Base-by-base conservation (phyloP, 1,140 invertebrate genomes). In the Drosophila lini region DNA sequence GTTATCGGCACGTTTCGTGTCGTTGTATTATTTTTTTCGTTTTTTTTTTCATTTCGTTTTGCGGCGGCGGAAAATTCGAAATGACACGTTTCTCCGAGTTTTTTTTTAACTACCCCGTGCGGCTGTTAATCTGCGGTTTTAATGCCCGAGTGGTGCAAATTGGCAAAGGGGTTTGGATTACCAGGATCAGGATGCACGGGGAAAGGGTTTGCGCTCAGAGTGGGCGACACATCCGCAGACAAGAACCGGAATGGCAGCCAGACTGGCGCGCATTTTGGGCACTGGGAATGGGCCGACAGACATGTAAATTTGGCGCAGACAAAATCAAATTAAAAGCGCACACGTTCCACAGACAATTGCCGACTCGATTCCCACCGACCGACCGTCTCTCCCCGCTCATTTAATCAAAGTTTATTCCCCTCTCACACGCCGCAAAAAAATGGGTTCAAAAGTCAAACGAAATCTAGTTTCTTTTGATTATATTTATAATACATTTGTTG, bases 61-160 rank as follows among this genome's bases (percentile, higher is more conserved):
- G 56, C 70, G 63, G 63, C 67, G 16, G 65, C 77, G 78, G 84
- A 89, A 88, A 89, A 83, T 88, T 88, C 80, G 28, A 88, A 88
- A 88, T 89, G 83, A 88, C 83, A 88, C 83, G 83, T 88, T 88
- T 86, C 80, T 77, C 76, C 40, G 62, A 65, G 70, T 86, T 65
- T 63, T 60, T 38, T 52, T 69, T 88, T 83, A 88, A 89, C 83
- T 89, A 83, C 83, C 75, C 83, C 80, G 75, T 88, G 76, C 70
- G 84, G 77, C 80, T 89, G 84, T 88, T 88, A 88, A 88, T 88
- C 83, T 86, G 83, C 77, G 83, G 83, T 88, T 89, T 88, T 89
- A 83, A 88, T 89, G 80, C 80, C 68, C 83, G 74, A 89, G 76
- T 89, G 84, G 77, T 78, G 83, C 84, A 89, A 88, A 89, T 88